A percentile compares a stretch with the other conserved stretches of the same genome.
Evolutionary conservation across 1,140 invertebrate species (phyloP).

Genomic region (Vollenhovia emeryi): DNA sequence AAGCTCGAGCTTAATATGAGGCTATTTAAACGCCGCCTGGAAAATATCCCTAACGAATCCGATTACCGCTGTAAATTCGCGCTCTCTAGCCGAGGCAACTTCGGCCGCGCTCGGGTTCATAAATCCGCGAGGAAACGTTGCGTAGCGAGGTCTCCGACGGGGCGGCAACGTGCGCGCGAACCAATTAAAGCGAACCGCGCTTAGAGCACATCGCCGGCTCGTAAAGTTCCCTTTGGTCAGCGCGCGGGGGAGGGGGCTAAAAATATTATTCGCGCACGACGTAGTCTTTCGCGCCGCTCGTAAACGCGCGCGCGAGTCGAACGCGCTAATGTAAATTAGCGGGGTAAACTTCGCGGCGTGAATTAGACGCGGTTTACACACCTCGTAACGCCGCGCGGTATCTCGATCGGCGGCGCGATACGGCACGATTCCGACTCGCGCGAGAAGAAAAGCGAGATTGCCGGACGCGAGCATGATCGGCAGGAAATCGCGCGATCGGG

Average conservation of each 20-base stretch:
- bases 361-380: conserved; percentile 67
- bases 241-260: not conserved
- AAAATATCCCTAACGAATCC: conserved; percentile 29
- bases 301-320: conserved; percentile 38
- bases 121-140: conserved; percentile 48
- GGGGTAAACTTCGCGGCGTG: conserved; percentile 51
- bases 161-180: conserved; percentile 12
- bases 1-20: not conserved
- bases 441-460: conserved; percentile 11
- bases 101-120: not conserved
- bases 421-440: not conserved
- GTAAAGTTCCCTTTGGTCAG: not conserved
- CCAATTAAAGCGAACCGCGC: conserved; percentile 39
- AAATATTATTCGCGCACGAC: conserved; percentile 45
- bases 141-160: conserved; percentile 7
- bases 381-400: conserved; percentile 55
- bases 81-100: not conserved
- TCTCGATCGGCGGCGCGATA: conserved; percentile 21
- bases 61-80: conserved; percentile 32
- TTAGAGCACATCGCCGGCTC: conserved; percentile 27
- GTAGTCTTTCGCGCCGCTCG: conserved; percentile 46
- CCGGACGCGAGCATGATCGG: conserved; percentile 31
- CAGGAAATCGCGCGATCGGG: conserved; percentile 37
- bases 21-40: not conserved
- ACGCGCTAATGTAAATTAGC: conserved; percentile 66